These are phyloP conservation scores for Indicator indicator DNA, from an alignment of 2,113 vertebrate species.

Conservation along the genomic window DNA sequence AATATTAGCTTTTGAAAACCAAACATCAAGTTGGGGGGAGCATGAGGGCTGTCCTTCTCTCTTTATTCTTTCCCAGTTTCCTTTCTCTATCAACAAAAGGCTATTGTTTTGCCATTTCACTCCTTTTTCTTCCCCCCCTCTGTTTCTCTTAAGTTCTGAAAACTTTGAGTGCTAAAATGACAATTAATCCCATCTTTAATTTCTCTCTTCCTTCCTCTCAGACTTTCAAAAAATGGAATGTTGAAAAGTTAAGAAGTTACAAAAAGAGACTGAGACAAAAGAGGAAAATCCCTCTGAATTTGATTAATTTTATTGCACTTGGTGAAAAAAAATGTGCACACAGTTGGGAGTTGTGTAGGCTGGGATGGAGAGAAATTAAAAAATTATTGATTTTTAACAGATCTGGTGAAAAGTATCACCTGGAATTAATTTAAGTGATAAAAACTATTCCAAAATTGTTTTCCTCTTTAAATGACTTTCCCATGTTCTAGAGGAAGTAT, in stretches of 20 bases:
- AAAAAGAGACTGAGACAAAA: background rate
- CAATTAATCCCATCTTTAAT: background rate
- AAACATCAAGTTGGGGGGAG: rapidly evolving
- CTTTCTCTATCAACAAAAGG: background rate
- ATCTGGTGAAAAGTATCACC: background rate
- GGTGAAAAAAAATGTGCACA: background rate
- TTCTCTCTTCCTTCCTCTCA: background rate
- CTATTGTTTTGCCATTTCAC: background rate
- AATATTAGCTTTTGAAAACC: background rate
- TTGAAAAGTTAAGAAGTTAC: background rate
- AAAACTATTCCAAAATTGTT: background rate
- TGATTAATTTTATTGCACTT: background rate
- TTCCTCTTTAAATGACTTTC: background rate
- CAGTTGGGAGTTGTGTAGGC: background rate
- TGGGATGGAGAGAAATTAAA: background rate
- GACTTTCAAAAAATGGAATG: background rate
- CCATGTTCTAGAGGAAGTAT: background rate
- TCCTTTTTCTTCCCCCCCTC: background rate
- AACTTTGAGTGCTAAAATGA: background rate
- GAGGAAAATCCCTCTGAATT: background rate
- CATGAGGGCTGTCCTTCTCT: background rate
- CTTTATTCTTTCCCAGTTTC: background rate
- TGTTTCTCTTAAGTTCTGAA: background rate
- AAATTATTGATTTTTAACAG: background rate
- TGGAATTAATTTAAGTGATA: background rate